These are phyloP conservation scores for Ischnura elegans DNA, from an alignment of 2,888 invertebrate species.

Conservation along the genomic window DNA sequence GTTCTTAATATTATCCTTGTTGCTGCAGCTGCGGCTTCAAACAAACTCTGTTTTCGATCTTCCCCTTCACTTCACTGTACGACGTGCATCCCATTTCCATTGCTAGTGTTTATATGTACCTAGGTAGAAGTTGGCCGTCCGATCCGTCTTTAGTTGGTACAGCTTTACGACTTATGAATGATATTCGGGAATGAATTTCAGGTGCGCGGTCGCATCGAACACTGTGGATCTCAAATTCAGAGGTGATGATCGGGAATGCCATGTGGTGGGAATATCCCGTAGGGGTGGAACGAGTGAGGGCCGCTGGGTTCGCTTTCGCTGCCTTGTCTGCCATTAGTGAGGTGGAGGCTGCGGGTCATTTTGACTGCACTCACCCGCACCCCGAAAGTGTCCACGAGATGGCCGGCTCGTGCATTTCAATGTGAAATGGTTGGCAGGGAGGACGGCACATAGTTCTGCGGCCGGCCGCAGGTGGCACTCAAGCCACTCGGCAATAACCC, in stretches of 20 bases:
- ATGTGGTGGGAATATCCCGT: background rate
- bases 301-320: background rate
- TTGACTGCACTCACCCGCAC: background rate
- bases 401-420: background rate
- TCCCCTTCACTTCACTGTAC: no score
- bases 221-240: background rate
- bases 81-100: no score
- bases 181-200: no score
- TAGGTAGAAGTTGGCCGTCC: no score
- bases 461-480: slow-evolving; percentile 45
- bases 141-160: no score
- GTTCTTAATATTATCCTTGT: no score
- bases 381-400: background rate
- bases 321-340: background rate
- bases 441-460: background rate
- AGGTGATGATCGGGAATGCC: background rate
- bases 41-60: no score
- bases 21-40: no score
- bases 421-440: background rate
- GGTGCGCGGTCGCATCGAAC: no score
- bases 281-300: background rate
- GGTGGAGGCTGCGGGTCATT: background rate
- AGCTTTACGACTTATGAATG: no score
- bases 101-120: no score
- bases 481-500: slow-evolving; percentile 13